These are phyloP conservation scores for Eledona agricola DNA, from an alignment of 2,888 invertebrate genomes.

Conservation along the genomic window DNA sequence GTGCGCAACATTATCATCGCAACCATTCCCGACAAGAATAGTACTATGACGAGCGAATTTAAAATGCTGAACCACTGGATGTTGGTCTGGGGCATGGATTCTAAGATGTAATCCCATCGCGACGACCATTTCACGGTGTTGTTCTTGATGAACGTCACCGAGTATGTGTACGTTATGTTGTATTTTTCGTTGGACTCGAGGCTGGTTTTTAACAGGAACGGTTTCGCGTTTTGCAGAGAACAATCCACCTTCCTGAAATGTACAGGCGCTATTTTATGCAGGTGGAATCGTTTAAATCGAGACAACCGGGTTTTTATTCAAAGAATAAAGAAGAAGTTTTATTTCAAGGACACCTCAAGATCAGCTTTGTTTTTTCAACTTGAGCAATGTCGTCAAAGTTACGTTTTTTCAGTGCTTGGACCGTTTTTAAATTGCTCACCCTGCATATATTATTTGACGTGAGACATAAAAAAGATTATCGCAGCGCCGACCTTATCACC, in stretches of 20 bases:
- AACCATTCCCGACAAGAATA: slow-evolving; percentile 98
- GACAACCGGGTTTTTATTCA: no score
- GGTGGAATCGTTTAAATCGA: no score
- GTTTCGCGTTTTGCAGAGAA: slow-evolving; percentile 63
- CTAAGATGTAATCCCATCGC: slow-evolving; percentile 98
- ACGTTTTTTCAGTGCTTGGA: no score
- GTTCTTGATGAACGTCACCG: slow-evolving; percentile 80
- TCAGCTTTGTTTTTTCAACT: no score
- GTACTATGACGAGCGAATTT: slow-evolving; percentile 95
- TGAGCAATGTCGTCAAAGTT: no score
- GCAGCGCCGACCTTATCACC: no score
- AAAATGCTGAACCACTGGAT: slow-evolving; percentile 99
- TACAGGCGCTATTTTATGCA: no score
- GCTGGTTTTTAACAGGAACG: slow-evolving; percentile 70
- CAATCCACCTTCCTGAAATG: slow-evolving; percentile 65
- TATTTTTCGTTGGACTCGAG: slow-evolving; percentile 63
- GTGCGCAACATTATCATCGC: slow-evolving; percentile 98
- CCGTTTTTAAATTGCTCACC: no score
- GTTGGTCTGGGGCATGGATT: slow-evolving; percentile 98
- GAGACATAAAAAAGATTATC: no score
- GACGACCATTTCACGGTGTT: slow-evolving; percentile 96
- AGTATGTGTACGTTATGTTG: slow-evolving; percentile 85
- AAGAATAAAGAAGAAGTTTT: no score
- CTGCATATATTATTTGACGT: no score
- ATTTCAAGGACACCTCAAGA: no score